These are phyloP conservation scores for Lagria hirta DNA, from an alignment of 2,888 invertebrate genomes.

Conservation along the genomic window DNA sequence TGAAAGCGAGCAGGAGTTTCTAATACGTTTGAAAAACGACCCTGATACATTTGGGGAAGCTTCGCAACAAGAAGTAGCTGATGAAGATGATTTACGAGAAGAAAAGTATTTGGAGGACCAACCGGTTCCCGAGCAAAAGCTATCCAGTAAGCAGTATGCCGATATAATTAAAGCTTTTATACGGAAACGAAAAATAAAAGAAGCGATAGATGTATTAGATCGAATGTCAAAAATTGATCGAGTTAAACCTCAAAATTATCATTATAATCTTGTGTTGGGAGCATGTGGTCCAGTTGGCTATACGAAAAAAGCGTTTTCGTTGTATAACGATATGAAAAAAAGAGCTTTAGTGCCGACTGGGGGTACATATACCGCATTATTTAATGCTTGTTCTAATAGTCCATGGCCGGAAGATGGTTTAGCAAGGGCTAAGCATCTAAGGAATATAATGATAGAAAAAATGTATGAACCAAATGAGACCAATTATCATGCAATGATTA, in stretches of 20 bases:
- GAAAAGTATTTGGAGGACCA: slow-evolving; percentile 59
- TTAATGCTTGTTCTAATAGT: slow-evolving; percentile 86
- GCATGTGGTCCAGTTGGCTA: slow-evolving; percentile 83
- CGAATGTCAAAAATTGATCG: slow-evolving; percentile 75
- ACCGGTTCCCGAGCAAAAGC: slow-evolving; percentile 55
- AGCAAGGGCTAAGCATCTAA: slow-evolving; percentile 65
- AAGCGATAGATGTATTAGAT: slow-evolving; percentile 79
- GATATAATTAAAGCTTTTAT: slow-evolving; percentile 70
- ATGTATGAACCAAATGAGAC: slow-evolving; percentile 69
- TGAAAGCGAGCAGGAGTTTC: slow-evolving; percentile 42
- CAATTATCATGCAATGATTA: slow-evolving; percentile 88
- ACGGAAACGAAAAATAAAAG: slow-evolving; percentile 65
- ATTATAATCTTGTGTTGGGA: slow-evolving; percentile 80
- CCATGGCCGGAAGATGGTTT: slow-evolving; percentile 70
- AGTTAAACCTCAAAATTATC: slow-evolving; percentile 75
- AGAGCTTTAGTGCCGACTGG: slow-evolving; percentile 67
- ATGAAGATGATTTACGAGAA: slow-evolving; percentile 64
- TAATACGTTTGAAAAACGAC: slow-evolving; percentile 52
- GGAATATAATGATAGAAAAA: slow-evolving; percentile 69
- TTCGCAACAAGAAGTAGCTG: slow-evolving; percentile 45
- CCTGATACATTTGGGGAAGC: slow-evolving; percentile 62
- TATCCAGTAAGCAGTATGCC: slow-evolving; percentile 67
- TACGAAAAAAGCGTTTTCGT: slow-evolving; percentile 79
- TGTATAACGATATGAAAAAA: slow-evolving; percentile 82
- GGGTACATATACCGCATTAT: slow-evolving; percentile 80